A percentile compares a stretch with the other conserved stretches of the same genome.
These are phyloP conservation scores for Enteromius paludinosus DNA, from an alignment of 2,797 vertebrate species.

Conservation along the genomic window DNA sequence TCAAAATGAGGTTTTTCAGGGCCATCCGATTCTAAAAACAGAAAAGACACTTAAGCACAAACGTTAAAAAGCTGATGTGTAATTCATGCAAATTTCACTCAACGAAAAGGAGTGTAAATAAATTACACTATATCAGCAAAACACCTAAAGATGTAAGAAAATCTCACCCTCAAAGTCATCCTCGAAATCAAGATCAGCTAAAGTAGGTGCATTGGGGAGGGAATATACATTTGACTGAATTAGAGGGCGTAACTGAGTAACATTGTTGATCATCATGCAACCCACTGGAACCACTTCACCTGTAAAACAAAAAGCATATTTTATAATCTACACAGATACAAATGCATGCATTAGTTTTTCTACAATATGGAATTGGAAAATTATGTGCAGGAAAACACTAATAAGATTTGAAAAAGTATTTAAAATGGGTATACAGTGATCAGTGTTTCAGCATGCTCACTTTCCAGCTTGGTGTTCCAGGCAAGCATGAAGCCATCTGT, in stretches of 20 bases:
- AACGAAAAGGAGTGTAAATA: slow-evolving; percentile 43
- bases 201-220: slow-evolving; percentile 88
- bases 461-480: slow-evolving; percentile 90
- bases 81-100: not conserved
- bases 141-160: slow-evolving; percentile 33
- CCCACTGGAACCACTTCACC: slow-evolving; percentile 89
- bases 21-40: slow-evolving; percentile 69
- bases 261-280: slow-evolving; percentile 88
- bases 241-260: slow-evolving; percentile 84
- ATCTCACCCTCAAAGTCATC: slow-evolving; percentile 75
- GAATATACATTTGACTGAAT: slow-evolving; percentile 83
- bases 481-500: slow-evolving; percentile 92
- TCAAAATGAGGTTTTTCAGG: slow-evolving; percentile 88
- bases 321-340: not conserved
- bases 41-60: not conserved
- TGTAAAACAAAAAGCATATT: slow-evolving; percentile 68
- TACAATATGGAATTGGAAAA: not conserved
- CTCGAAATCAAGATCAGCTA: slow-evolving; percentile 91
- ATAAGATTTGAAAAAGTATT: not conserved
- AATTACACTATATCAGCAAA: slow-evolving; percentile 41
- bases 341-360: not conserved
- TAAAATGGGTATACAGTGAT: not conserved
- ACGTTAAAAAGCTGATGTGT: slow-evolving; percentile 18
- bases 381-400: not conserved
- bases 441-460: slow-evolving; percentile 71